Evolutionary conservation across 2,888 invertebrate species (phyloP), one percentile per base, ranked within the genome.

Genomic region (Archaeoteleia sp.): DNA sequence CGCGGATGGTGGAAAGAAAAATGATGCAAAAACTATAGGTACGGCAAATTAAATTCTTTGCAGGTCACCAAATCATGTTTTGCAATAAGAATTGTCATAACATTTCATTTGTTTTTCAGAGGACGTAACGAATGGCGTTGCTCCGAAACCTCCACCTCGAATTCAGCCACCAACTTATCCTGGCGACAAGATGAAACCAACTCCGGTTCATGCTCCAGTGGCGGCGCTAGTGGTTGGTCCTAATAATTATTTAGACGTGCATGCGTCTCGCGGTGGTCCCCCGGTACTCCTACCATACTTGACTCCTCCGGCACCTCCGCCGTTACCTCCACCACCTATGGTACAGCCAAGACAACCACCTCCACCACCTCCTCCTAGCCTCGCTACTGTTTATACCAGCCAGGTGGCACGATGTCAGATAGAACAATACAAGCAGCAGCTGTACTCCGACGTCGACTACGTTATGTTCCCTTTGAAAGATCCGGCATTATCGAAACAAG

Each of bases 381-480:
- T 93, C 1, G 92, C 94, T 0, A 92, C 93, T 0, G 90, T 91
- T 0, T 92, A 91, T 75, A 89, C 91, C 25, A 90, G 89, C 74
- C 91, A 92, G 75, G 86, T 92, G 34, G 91, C 91, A 0, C 87
- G 91, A 10, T 91, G 91, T 14, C 95, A 95, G 80, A 92, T 95
- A 66, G 94, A 95, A 70, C 92, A 94, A 78, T 96, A 95, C 78
- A 93, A 95, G 76, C 94, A 95, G 79, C 95, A 95, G 81, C 88
- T 96, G 55, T 95, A 94, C 78, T 95, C 95, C 65, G 95, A 96
- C 79, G 94, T 95, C 1, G 95, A 96, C 85, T 96, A 95, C 79
- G 95, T 96, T 4, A 94, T 95, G 82, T 96, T 95, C 80, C 95
- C 95, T 0, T 85, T 95, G 67, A 95, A 95, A 86, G 95, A 96